Evolutionary conservation across 2,797 vertebrate species (phyloP).

Genomic region (Sebastes miniatus): DNA sequence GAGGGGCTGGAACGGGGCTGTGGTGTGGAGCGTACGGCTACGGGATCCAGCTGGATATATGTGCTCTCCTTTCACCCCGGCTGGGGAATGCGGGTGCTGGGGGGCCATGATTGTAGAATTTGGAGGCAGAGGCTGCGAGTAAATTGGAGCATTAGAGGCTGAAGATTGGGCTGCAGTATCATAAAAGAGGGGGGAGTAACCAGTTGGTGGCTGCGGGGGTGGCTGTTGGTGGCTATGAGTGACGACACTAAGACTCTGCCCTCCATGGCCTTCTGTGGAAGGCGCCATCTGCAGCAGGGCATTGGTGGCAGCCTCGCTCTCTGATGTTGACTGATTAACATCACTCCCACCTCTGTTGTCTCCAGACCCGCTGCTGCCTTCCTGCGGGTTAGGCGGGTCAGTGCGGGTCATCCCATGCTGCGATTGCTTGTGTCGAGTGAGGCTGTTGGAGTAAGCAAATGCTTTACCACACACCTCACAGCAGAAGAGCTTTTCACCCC

Average conservation of each 20-base stretch:
- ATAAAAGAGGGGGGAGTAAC: conserved; percentile 85
- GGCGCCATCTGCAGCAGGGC: conserved; percentile 85
- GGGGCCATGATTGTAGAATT: conserved; percentile 84
- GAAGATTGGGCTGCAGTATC: conserved; percentile 79
- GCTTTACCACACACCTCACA: conserved; percentile 93
- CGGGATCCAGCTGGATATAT: conserved; percentile 80
- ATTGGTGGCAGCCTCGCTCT: conserved; percentile 87
- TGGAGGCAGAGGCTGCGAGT: conserved; percentile 84
- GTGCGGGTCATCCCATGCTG: conserved; percentile 86
- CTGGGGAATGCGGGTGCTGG: conserved; percentile 83
- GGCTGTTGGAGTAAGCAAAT: conserved; percentile 92
- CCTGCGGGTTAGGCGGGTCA: conserved; percentile 77
- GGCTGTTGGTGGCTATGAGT: conserved; percentile 82
- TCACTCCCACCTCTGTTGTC: conserved; percentile 71
- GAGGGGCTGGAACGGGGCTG: conserved; percentile 80
- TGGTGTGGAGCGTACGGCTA: conserved; percentile 80
- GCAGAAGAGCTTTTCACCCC: conserved; percentile 90
- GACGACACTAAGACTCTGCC: conserved; percentile 77
- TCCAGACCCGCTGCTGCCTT: conserved; percentile 71
- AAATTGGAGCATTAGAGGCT: conserved; percentile 74
- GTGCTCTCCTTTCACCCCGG: conserved; percentile 85
- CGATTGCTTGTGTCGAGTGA: conserved; percentile 90
- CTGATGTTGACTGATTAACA: conserved; percentile 78
- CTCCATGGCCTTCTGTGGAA: conserved; percentile 74
- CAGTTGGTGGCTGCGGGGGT: conserved; percentile 76